These are phyloP conservation scores for Periphyllus acericola DNA, from an alignment of 2,888 invertebrate species.

Conservation along the genomic window DNA sequence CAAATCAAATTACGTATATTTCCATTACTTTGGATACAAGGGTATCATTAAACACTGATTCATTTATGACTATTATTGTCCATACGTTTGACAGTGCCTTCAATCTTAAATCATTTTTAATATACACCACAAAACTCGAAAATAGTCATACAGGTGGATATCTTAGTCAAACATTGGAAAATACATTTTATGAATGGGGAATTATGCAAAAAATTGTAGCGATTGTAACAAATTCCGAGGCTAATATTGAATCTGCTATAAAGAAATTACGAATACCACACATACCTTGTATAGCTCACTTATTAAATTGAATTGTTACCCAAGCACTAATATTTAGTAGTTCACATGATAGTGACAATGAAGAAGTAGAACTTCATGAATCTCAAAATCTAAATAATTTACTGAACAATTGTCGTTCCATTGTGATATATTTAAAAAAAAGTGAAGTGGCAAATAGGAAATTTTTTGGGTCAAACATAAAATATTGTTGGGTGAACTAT, in stretches of 20 bases:
- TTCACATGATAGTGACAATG: slow-evolving; percentile 5
- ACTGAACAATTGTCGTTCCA: too few species aligned
- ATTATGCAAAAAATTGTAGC: slow-evolving; percentile 65
- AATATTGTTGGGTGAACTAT: too few species aligned
- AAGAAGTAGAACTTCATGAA: slow-evolving; percentile 3
- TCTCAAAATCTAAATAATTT: slow-evolving; percentile 9
- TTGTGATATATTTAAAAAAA: too few species aligned
- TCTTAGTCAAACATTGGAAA: slow-evolving; percentile 59
- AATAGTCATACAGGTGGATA: slow-evolving; percentile 63
- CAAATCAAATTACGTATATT: slow-evolving; percentile 63
- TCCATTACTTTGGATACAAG: slow-evolving; percentile 65
- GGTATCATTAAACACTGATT: slow-evolving; percentile 65
- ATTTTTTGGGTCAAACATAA: too few species aligned
- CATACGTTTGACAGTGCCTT: slow-evolving; percentile 64
- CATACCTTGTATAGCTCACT: slow-evolving; percentile 61
- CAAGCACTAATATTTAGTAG: slow-evolving; percentile 62
- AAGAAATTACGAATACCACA: slow-evolving; percentile 11
- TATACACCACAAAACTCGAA: slow-evolving; percentile 64
- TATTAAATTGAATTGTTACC: slow-evolving; percentile 64
- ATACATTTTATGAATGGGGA: slow-evolving; percentile 64
- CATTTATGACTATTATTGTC: slow-evolving; percentile 64
- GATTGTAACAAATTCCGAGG: slow-evolving; percentile 65
- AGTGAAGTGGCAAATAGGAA: too few species aligned
- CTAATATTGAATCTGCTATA: slow-evolving; percentile 64
- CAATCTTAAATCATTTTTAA: slow-evolving; percentile 62